phyloP scores from a whole-genome alignment of 2,888 invertebrate species.

The Drosophila mimica region DNA sequence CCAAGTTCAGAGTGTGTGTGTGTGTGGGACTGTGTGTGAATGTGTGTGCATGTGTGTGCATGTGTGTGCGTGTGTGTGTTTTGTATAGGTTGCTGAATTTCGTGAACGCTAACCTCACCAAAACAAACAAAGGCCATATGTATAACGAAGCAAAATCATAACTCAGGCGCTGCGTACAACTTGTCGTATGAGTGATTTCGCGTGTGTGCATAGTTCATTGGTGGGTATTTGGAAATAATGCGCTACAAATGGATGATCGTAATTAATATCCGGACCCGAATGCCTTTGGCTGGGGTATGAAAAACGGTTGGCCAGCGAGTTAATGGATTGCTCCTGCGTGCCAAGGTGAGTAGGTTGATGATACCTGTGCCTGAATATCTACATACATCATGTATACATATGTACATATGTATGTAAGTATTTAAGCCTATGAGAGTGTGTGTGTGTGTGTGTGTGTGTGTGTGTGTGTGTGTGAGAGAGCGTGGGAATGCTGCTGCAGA shows the following conservation, averaged over 20 bases:
- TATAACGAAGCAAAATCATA: constrained; percentile 21
- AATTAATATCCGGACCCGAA: constrained; percentile 69
- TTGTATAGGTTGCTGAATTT: constrained; percentile 25
- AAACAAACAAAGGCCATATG: background rate
- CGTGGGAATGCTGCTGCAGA: constrained; percentile 14
- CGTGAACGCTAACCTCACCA: constrained; percentile 27
- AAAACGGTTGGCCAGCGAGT: constrained; percentile 22
- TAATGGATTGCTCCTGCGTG: constrained; percentile 59
- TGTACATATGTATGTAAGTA: constrained; percentile 4
- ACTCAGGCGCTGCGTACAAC: constrained; percentile 42
- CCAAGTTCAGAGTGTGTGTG: constrained; percentile 4
- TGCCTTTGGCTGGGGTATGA: constrained; percentile 5
- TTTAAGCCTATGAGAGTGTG: background rate
- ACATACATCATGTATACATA: background rate
- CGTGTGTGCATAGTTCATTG: constrained; percentile 55
- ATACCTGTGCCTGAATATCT: constrained; percentile 3
- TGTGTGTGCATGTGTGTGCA: constrained; percentile 6
- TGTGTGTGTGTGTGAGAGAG: background rate
- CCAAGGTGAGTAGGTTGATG: constrained; percentile 30
- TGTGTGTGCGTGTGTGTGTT: constrained; percentile 10
- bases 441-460: background rate
- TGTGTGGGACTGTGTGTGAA: background rate
- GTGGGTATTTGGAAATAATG: constrained; percentile 54
- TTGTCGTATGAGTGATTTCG: constrained; percentile 59
- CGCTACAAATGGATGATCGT: constrained; percentile 60